phyloP scores from a whole-genome alignment of 1,140 invertebrate genomes.

The Melitaea cinxia region DNA sequence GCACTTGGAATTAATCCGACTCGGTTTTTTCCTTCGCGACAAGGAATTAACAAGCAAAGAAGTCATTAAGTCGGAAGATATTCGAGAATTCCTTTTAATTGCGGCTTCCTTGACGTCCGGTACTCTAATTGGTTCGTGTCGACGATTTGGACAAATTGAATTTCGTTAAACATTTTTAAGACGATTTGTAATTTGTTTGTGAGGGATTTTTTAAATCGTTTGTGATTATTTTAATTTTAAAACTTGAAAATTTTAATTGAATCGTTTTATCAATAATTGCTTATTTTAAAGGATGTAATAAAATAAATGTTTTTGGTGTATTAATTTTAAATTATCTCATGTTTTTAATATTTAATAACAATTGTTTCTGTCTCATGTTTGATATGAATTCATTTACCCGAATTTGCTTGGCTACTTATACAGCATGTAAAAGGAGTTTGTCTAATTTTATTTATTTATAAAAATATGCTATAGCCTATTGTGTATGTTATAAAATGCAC shows the following conservation, averaged over 20 bases:
- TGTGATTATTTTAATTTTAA: constrained; percentile 33
- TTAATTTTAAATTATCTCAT: neutral
- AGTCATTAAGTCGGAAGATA: constrained; percentile 81
- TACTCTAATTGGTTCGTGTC: constrained; percentile 78
- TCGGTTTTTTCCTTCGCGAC: constrained; percentile 78
- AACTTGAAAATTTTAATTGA: constrained; percentile 25
- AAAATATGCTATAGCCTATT: too few species aligned
- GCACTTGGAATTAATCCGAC: constrained; percentile 81
- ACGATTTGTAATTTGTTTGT: constrained; percentile 47
- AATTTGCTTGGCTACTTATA: too few species aligned
- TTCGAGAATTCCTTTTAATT: constrained; percentile 79
- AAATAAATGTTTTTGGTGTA: neutral
- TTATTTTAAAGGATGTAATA: neutral
- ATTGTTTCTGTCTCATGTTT: neutral
- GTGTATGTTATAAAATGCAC: too few species aligned
- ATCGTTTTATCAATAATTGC: constrained; percentile 23
- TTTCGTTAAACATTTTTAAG: constrained; percentile 62
- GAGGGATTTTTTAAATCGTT: constrained; percentile 29
- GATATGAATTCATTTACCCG: too few species aligned
- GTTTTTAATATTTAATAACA: neutral
- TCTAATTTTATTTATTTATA: too few species aligned
- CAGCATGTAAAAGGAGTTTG: too few species aligned
- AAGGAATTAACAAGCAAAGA: constrained; percentile 81
- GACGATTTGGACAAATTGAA: constrained; percentile 66
- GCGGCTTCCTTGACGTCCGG: constrained; percentile 73